Conservation (phyloP, 2,888 invertebrate species). For the Cephus nigrinus region DNA sequence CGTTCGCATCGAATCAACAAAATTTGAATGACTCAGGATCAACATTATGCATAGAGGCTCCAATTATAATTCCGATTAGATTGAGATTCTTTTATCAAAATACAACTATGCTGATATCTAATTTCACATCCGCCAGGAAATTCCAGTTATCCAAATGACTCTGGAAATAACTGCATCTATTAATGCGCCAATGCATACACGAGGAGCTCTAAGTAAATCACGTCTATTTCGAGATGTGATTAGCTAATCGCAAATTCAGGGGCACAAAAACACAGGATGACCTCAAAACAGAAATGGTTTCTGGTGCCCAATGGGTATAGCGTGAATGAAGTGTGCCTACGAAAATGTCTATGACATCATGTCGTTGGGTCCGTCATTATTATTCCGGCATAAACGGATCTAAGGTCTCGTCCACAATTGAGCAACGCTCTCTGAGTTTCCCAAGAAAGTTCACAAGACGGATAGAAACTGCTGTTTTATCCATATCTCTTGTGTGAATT, state of each 20-base stretch:
- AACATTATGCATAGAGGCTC: neutral
- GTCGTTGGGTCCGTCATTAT: neutral
- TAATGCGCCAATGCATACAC: neutral
- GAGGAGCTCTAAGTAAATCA: neutral
- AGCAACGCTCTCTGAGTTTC: neutral
- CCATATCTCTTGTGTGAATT: neutral
- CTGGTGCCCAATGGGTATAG: neutral
- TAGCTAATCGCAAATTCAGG: constrained; percentile 8
- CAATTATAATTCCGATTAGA: neutral
- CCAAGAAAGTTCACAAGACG: neutral
- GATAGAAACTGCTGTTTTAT: neutral
- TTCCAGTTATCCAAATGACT: neutral
- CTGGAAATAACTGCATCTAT: neutral
- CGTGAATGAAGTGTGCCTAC: neutral
- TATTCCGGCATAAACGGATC: constrained; percentile 3
- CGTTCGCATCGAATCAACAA: neutral
- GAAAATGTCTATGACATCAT: constrained; percentile 4
- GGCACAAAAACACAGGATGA: constrained; percentile 5
- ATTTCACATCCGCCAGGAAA: neutral
- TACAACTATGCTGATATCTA: neutral
- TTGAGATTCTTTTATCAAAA: neutral
- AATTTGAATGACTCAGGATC: neutral
- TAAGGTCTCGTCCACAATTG: neutral
- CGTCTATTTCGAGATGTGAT: constrained; percentile 7
- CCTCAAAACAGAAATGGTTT: neutral